Conservation (phyloP, 2,113 vertebrate species). For the Pao palembangensis region DNA sequence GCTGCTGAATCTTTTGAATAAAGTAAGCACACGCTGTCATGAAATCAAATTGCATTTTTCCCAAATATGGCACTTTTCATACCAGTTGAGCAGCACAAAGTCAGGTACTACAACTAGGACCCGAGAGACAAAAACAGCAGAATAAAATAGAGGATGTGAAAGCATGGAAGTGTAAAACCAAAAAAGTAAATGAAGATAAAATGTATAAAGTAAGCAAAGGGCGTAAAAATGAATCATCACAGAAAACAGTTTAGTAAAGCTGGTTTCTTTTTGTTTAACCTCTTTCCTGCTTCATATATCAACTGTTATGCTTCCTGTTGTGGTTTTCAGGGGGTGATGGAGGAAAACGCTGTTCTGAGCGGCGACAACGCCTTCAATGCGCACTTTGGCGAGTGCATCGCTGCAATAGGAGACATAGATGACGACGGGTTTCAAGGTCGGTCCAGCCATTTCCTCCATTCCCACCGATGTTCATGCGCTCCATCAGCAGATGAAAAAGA, state of each 20-base stretch:
- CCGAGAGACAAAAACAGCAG: too few relatives aligned
- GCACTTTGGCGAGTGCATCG: constrained; percentile 92
- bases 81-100: too few relatives aligned
- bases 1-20: constrained; percentile 11
- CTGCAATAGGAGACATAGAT: constrained; percentile 86
- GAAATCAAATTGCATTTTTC: too few relatives aligned
- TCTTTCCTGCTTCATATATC: constrained; percentile 4
- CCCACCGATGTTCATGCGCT: too few relatives aligned
- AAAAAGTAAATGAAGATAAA: too few relatives aligned
- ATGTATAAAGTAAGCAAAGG: too few relatives aligned
- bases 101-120: too few relatives aligned
- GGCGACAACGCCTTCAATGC: constrained; percentile 88
- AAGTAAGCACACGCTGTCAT: neutral
- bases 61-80: neutral
- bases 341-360: constrained; percentile 77
- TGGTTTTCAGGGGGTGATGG: constrained; percentile 87
- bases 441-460: constrained; percentile 40
- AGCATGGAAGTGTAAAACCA: too few relatives aligned
- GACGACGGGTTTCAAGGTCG: constrained; percentile 92
- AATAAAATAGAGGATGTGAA: too few relatives aligned
- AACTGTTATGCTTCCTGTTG: constrained; percentile 16
- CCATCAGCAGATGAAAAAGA: too few relatives aligned
- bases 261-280: neutral
- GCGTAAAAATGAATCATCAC: too few relatives aligned
- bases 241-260: too few relatives aligned